Evolutionary conservation across 1,140 invertebrate species (phyloP), one percentile per base, ranked within the genome.

Genomic region (Formica selysi): DNA sequence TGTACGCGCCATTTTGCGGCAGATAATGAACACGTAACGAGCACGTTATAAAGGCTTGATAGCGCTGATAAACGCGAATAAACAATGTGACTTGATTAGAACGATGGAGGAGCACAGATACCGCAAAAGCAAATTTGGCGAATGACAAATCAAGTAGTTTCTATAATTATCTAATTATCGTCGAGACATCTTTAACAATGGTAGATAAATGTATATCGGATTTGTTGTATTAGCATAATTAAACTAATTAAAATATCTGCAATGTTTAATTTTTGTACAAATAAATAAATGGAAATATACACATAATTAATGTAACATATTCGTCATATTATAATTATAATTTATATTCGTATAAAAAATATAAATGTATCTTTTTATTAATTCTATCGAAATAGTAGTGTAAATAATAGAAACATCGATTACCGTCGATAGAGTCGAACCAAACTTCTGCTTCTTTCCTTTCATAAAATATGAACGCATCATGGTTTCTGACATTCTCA

Each of bases 391-490:
- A 79, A 48, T 57, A 19, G 16, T 76, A 85, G 44, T 41, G 38
- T 3, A 85, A n/a, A 22, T 36, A 36, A 89, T 89, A 87, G 57
- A 78, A 90, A 90, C 73, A 48, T 86, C 62, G 59, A 92, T 93
- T 92, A 95, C 94, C 92, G 94, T 95, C 54, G 94, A 94, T 59
- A 95, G 81, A 73, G 94, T 94, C 6, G 94, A 94, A 36, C 93
- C 92, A 65, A 94, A 95, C 86, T 90, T 93, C 70, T 92, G 89
- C 57, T 92, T 92, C 74, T 93, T 95, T 78, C 92, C 92, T 54
- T 93, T 92, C 36, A 79, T 87, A 73, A 94, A 91, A 91, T 93
- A 94, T 32, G 92, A 93, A 84, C 91, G 91, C 85, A 93, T 91
- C 89, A 93, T 92, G 88, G 79, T 92, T 73, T 89, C 91, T 64